These are phyloP conservation scores for Staurois parvus DNA, from an alignment of 2,797 vertebrate genomes.

Conservation along the genomic window DNA sequence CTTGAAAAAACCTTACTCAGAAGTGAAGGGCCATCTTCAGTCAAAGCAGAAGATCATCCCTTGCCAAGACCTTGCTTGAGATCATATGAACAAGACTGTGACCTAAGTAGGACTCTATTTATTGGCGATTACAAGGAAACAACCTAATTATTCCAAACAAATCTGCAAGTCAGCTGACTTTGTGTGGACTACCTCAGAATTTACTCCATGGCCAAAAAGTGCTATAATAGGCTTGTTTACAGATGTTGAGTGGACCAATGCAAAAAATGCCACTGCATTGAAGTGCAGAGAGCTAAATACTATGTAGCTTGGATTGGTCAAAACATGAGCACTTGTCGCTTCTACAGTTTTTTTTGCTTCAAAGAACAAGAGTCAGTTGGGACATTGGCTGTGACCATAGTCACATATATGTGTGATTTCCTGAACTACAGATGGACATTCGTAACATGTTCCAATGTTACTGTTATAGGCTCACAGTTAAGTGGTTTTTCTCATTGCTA, in stretches of 20 bases:
- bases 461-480: neutral
- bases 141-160: conserved; percentile 76
- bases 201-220: conserved; percentile 86
- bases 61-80: conserved; percentile 65
- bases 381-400: neutral
- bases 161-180: conserved; percentile 65
- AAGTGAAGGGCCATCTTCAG: conserved; percentile 55
- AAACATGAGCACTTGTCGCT: conserved; percentile 39
- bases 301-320: conserved; percentile 24
- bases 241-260: conserved; percentile 61
- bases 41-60: conserved; percentile 62
- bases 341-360: neutral
- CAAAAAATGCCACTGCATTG: conserved; percentile 4
- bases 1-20: conserved; percentile 70
- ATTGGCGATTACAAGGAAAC: conserved; percentile 77
- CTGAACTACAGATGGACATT: neutral
- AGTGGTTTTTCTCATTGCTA: neutral
- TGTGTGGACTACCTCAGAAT: conserved; percentile 92
- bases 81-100: conserved; percentile 74
- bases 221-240: conserved; percentile 78
- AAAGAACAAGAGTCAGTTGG: neutral
- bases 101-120: conserved; percentile 85
- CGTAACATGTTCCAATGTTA: neutral
- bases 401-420: neutral
- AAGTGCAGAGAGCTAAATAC: conserved; percentile 12